Evolutionary conservation across 53 echinoderm and acorn worm species (phyloP).

Genomic region (Mesocentrotus franciscanus): DNA sequence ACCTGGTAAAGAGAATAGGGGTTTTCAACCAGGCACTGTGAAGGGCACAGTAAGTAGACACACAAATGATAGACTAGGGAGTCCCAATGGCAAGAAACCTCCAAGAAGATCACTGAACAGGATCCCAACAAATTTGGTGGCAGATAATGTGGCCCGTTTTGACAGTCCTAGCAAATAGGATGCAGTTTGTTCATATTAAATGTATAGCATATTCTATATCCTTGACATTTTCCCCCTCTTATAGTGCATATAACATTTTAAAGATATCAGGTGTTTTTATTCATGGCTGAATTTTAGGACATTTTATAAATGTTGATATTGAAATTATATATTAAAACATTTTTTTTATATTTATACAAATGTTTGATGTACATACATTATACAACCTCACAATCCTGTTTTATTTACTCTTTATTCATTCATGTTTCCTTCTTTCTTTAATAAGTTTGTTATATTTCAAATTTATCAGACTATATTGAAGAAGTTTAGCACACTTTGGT

Average conservation of each 20-base stretch:
- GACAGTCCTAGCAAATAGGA: constrained; percentile 43
- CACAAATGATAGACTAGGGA: background rate
- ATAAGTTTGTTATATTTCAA: too few species aligned
- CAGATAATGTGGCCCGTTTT: constrained; percentile 79
- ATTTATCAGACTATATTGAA: too few species aligned
- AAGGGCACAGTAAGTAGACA: background rate
- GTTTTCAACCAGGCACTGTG: constrained; percentile 19
- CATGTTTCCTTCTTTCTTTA: too few species aligned
- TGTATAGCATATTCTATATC: too few species aligned
- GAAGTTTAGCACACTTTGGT: too few species aligned
- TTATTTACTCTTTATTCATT: too few species aligned
- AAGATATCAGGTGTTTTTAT: background rate
- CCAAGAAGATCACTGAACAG: constrained; percentile 78
- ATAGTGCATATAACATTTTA: too few species aligned
- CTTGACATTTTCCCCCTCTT: too few species aligned
- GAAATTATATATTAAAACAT: background rate
- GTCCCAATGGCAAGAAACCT: constrained; percentile 63
- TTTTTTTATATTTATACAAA: background rate
- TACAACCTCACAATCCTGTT: too few species aligned
- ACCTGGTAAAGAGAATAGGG: constrained; percentile 69
- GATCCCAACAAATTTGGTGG: constrained; percentile 85
- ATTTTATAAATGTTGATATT: background rate
- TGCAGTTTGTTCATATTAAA: background rate
- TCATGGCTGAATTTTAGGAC: background rate
- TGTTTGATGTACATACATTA: background rate